Evolutionary conservation across 2,888 invertebrate species (phyloP).

Genomic region (Drepana falcataria): DNA sequence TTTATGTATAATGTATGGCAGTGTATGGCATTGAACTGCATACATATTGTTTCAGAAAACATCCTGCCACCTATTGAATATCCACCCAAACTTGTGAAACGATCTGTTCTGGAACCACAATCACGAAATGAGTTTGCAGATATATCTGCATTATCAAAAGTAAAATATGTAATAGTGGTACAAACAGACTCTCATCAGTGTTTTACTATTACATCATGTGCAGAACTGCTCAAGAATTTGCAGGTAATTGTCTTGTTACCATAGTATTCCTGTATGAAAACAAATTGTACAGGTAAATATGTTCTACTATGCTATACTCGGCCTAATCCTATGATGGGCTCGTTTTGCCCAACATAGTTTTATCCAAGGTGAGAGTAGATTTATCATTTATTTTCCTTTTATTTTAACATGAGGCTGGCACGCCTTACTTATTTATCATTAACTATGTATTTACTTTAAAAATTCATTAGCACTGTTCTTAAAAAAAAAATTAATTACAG

Average conservation of each 20-base stretch:
- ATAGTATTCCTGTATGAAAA: too few relatives aligned
- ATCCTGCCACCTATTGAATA: conserved; percentile 46
- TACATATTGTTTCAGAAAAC: conserved; percentile 40
- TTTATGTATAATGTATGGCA: neutral
- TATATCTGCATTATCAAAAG: conserved; percentile 13
- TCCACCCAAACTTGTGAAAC: conserved; percentile 36
- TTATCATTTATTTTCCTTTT: too few relatives aligned
- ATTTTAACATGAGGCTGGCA: too few relatives aligned
- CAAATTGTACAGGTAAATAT: neutral
- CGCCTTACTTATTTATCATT: too few relatives aligned
- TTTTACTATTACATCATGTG: conserved; percentile 37
- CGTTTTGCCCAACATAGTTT: too few relatives aligned
- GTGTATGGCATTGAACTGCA: neutral
- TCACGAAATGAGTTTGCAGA: neutral
- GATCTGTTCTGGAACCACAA: conserved; percentile 30
- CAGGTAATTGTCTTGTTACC: conserved; percentile 41
- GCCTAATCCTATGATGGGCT: too few relatives aligned
- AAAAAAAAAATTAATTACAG: too few relatives aligned
- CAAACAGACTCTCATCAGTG: conserved; percentile 64
- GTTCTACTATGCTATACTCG: too few relatives aligned
- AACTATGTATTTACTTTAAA: too few relatives aligned
- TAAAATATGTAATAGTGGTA: conserved; percentile 52
- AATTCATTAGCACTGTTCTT: too few relatives aligned
- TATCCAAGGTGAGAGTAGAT: too few relatives aligned
- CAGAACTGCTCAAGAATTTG: conserved; percentile 44